Evolutionary conservation across 2,797 vertebrate species (phyloP).

Genomic region (Bucorvus abyssinicus): DNA sequence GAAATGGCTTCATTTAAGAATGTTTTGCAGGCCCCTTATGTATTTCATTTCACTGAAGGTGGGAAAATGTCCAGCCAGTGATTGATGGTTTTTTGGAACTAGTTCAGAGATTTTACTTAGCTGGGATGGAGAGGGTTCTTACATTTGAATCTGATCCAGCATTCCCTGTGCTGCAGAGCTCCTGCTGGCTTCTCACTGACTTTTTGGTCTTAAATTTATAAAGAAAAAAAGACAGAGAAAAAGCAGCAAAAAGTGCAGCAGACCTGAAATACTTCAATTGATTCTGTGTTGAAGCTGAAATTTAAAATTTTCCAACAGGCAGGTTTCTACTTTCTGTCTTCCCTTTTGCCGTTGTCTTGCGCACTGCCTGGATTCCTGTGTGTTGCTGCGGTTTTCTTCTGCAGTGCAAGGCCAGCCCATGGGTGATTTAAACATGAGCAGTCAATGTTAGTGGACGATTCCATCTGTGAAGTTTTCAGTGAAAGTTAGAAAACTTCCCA

Average conservation of each 20-base stretch:
- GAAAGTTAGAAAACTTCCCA: neutral
- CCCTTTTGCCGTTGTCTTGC: neutral
- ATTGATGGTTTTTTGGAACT: constrained; percentile 34
- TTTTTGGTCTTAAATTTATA: constrained; percentile 13
- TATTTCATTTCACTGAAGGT: constrained; percentile 35
- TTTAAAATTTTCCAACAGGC: neutral
- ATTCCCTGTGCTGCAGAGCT: constrained; percentile 17
- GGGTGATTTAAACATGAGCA: neutral
- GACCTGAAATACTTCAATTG: neutral
- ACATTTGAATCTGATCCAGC: neutral
- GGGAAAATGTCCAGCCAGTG: constrained; percentile 53
- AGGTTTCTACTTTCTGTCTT: neutral
- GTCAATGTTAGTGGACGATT: neutral
- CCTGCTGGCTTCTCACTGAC: constrained; percentile 24
- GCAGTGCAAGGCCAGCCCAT: too few species aligned
- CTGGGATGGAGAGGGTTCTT: constrained; percentile 22
- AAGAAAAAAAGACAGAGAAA: neutral
- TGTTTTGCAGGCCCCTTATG: neutral
- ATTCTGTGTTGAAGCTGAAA: neutral
- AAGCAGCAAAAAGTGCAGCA: neutral
- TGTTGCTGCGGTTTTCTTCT: neutral
- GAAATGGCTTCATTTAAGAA: neutral
- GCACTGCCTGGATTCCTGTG: neutral
- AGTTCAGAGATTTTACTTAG: constrained; percentile 36
- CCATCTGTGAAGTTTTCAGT: neutral